These are phyloP conservation scores for Saxidomus purpurata DNA, from an alignment of 1,140 invertebrate species.

Conservation along the genomic window DNA sequence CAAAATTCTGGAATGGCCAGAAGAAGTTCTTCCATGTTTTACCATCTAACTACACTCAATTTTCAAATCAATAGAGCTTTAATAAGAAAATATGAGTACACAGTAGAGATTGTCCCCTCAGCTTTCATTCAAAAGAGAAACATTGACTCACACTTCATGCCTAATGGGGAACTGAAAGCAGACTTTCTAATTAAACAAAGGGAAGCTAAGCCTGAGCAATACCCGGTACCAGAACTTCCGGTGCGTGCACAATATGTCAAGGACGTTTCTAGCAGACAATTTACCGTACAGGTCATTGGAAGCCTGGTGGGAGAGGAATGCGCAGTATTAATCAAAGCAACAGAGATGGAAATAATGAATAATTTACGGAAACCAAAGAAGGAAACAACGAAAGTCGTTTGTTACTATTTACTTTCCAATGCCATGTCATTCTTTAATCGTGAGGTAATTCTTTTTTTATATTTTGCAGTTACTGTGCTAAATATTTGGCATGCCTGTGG, in stretches of 20 bases:
- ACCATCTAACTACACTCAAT: constrained; percentile 41
- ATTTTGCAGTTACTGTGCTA: too few species aligned
- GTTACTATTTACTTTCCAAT: constrained; percentile 46
- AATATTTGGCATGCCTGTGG: too few species aligned
- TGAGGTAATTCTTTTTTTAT: constrained; percentile 11
- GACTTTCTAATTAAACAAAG: neutral
- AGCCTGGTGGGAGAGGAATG: constrained; percentile 29
- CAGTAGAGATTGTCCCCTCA: constrained; percentile 47
- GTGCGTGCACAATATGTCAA: constrained; percentile 19
- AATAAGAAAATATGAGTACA: constrained; percentile 32
- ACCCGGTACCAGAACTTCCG: neutral
- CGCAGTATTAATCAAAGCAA: constrained; percentile 40
- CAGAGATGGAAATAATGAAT: constrained; percentile 59
- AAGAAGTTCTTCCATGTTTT: neutral
- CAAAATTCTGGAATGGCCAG: neutral
- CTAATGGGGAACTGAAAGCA: constrained; percentile 12
- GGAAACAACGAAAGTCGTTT: constrained; percentile 27
- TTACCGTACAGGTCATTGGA: constrained; percentile 6
- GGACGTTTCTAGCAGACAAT: constrained; percentile 21
- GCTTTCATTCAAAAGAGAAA: neutral
- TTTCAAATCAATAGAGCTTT: constrained; percentile 42
- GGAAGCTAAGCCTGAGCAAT: neutral
- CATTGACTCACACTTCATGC: neutral
- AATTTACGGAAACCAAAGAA: constrained; percentile 32
- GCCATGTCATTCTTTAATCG: neutral